A percentile compares a stretch with the other conserved stretches of the same genome.
phyloP scores from a whole-genome alignment of 1,140 invertebrate species.

The Stenopsyche tienmushanensis region DNA sequence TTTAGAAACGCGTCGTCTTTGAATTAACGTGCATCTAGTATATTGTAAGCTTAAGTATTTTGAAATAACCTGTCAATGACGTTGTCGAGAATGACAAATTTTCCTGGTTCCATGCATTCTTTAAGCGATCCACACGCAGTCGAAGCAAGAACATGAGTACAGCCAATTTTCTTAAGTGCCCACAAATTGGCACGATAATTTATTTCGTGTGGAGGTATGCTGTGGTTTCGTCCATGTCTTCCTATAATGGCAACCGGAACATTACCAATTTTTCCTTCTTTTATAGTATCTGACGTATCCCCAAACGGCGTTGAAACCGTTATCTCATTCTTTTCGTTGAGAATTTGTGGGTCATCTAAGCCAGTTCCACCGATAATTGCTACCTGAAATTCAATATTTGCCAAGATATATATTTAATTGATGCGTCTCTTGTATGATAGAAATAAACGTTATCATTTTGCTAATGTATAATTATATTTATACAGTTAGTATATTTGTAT shows the following conservation, averaged over 20 bases:
- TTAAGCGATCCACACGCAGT: conserved; percentile 91
- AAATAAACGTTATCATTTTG: too few species aligned
- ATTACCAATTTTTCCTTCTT: conserved; percentile 74
- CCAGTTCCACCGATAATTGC: conserved; percentile 96
- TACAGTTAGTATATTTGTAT: too few species aligned
- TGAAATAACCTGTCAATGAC: conserved; percentile 87
- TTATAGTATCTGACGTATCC: conserved; percentile 77
- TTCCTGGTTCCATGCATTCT: conserved; percentile 84
- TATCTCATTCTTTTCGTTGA: conserved; percentile 68
- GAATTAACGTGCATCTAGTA: too few species aligned
- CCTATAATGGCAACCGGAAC: conserved; percentile 81
- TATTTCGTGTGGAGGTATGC: conserved; percentile 70
- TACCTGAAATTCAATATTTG: too few species aligned
- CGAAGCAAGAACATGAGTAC: conserved; percentile 88
- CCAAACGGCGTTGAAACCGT: conserved; percentile 80
- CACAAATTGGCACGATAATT: conserved; percentile 98
- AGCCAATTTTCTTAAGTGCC: conserved; percentile 84
- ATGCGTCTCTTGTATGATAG: too few species aligned
- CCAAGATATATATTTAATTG: too few species aligned
- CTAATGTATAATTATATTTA: too few species aligned
- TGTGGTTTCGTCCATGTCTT: conserved; percentile 87
- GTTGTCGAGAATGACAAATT: conserved; percentile 87
- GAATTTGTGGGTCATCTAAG: conserved; percentile 80
- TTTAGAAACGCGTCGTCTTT: too few species aligned
- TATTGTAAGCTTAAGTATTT: too few species aligned